phyloP scores from a whole-genome alignment of 2,888 invertebrate genomes.

The Brenthis hecate region DNA sequence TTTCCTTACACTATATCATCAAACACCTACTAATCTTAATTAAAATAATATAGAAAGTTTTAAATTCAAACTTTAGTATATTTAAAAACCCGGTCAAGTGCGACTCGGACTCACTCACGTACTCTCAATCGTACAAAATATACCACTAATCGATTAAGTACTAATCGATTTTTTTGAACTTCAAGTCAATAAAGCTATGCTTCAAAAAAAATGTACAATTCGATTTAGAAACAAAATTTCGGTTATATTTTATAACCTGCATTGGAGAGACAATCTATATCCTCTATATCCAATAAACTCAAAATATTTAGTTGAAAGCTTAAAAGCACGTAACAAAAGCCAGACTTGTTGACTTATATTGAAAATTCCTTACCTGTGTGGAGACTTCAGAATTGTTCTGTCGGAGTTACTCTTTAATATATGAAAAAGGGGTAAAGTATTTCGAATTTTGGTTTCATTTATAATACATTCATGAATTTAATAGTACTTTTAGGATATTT shows the following conservation, averaged over 20 bases:
- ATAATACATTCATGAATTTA: conserved; percentile 1
- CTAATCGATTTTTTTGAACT: background rate
- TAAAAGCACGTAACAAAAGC: conserved; percentile 18
- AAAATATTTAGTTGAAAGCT: conserved; percentile 6
- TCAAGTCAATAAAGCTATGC: background rate
- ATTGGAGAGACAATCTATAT: background rate
- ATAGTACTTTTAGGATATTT: background rate
- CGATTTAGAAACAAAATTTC: background rate
- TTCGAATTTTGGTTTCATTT: background rate
- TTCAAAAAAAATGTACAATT: background rate
- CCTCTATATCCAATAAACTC: conserved; percentile 22
- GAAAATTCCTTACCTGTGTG: conserved; percentile 32
- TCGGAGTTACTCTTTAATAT: conserved; percentile 30
- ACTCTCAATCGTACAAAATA: too few relatives aligned
- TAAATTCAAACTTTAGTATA: background rate
- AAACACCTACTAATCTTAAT: too few relatives aligned
- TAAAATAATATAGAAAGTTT: too few relatives aligned
- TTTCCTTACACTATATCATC: too few relatives aligned
- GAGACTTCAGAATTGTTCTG: conserved; percentile 24
- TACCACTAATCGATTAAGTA: too few relatives aligned
- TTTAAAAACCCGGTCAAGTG: background rate
- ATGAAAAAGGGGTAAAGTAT: conserved; percentile 17
- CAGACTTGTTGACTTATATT: conserved; percentile 31
- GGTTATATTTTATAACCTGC: background rate
- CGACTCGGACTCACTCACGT: background rate